Percentiles rank a stretch among this genome's conserved stretches.
Evolutionary conservation across 2,888 invertebrate species (phyloP).

Genomic region (Dorcus hopei): DNA sequence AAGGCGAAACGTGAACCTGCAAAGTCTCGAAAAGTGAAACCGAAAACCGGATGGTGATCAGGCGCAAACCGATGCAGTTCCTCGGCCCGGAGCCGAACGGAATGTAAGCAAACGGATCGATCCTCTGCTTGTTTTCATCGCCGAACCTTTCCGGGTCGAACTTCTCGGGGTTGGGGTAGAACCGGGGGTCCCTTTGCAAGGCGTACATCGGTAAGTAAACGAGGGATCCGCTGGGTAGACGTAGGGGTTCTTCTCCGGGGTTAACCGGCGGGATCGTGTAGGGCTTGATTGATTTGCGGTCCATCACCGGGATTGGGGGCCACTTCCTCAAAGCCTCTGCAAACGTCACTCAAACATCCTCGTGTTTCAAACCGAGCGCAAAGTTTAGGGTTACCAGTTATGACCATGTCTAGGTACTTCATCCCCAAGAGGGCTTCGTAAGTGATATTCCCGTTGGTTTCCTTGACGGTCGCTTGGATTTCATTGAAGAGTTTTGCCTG

Average conservation of each 20-base stretch:
- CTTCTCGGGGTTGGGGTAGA: conserved; percentile 33
- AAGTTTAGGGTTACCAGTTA: background rate
- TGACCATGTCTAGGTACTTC: background rate
- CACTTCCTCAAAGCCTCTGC: conserved; percentile 34
- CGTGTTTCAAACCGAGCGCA: too few relatives aligned
- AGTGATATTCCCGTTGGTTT: conserved; percentile 32
- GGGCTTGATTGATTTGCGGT: conserved; percentile 28
- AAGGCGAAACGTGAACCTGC: conserved; percentile 31
- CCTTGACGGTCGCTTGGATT: conserved; percentile 51
- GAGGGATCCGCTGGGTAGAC: conserved; percentile 16
- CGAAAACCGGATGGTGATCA: too few relatives aligned
- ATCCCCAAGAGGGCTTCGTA: conserved; percentile 38
- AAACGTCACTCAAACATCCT: background rate
- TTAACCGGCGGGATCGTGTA: conserved; percentile 26
- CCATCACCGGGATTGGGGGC: conserved; percentile 26
- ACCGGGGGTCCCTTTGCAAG: conserved; percentile 33
- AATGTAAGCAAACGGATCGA: conserved; percentile 44
- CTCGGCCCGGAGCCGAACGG: conserved; percentile 55
- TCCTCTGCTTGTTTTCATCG: conserved; percentile 54
- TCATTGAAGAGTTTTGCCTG: conserved; percentile 56
- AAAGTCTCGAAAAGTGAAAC: too few relatives aligned
- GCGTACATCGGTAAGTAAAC: conserved; percentile 32
- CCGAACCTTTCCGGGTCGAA: conserved; percentile 45
- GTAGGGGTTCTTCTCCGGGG: conserved; percentile 18
- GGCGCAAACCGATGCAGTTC: conserved; percentile 56